Conservation (phyloP, 1,140 invertebrate genomes). For the Bombus balteatus region DNA sequence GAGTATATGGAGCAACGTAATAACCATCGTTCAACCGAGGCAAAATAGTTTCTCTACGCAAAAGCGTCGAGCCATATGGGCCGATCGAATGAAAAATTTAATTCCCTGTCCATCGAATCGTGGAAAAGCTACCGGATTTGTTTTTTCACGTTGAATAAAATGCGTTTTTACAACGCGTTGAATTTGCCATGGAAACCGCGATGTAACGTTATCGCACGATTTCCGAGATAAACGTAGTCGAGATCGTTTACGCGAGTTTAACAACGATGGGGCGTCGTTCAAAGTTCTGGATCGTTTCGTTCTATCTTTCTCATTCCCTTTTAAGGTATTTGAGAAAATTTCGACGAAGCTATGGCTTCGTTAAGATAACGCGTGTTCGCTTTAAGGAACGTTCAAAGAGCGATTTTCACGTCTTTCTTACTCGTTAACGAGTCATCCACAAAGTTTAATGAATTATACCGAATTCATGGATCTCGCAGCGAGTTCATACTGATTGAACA, state of each 20-base stretch:
- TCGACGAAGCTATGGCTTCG: neutral
- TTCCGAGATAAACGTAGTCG: neutral
- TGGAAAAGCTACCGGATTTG: neutral
- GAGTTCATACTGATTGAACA: conserved; percentile 2
- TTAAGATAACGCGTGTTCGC: neutral
- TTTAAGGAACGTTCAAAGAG: neutral
- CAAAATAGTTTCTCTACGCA: neutral
- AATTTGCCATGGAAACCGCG: neutral
- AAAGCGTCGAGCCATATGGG: neutral
- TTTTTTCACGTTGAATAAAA: neutral
- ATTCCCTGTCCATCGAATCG: neutral
- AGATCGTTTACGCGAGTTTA: neutral
- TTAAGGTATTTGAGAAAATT: no score
- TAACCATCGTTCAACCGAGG: neutral
- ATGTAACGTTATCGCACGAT: neutral
- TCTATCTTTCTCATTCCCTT: neutral
- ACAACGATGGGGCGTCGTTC: neutral
- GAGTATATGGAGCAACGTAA: conserved; percentile 14
- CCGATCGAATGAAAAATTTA: conserved; percentile 25
- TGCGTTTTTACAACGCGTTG: neutral
- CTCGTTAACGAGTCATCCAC: neutral
- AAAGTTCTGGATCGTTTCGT: neutral
- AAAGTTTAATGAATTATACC: conserved; percentile 4
- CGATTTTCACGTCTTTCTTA: neutral
- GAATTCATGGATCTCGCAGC: conserved; percentile 11